These are phyloP conservation scores for Drosophila anomelani DNA, from an alignment of 2,888 invertebrate genomes.

Conservation along the genomic window DNA sequence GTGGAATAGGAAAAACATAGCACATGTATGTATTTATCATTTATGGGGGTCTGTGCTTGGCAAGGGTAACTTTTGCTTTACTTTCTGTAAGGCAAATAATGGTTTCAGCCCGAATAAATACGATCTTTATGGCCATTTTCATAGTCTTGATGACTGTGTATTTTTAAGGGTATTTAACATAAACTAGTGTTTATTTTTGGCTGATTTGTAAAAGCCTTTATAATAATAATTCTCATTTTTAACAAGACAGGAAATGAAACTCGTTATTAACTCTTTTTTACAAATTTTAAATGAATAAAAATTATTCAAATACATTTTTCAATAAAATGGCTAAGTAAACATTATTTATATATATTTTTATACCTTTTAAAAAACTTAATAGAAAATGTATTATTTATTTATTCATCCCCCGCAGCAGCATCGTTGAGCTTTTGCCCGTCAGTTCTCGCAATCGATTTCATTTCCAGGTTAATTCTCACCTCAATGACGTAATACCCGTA, in stretches of 20 bases:
- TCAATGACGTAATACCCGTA: constrained; percentile 17
- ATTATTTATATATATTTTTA: not conserved
- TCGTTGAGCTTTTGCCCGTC: not conserved
- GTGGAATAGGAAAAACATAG: constrained; percentile 5
- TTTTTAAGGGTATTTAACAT: not conserved
- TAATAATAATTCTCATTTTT: no score
- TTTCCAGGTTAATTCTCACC: constrained; percentile 14
- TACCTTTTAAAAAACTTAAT: not conserved
- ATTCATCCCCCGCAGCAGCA: not conserved
- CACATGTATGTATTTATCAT: not conserved
- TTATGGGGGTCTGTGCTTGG: not conserved
- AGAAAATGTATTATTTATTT: no score
- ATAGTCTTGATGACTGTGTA: not conserved
- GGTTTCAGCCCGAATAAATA: not conserved
- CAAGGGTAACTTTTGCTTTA: not conserved
- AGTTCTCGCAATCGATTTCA: constrained; percentile 17
- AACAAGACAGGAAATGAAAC: no score
- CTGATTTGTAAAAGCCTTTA: not conserved
- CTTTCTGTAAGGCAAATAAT: not conserved
- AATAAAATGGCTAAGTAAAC: not conserved
- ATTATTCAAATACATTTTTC: not conserved
- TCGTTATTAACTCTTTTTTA: not conserved
- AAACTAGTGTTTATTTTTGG: not conserved
- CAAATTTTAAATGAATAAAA: not conserved
- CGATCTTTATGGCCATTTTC: not conserved